Conservation (phyloP, 2,888 invertebrate species). For the Halocaridina rubra region DNA sequence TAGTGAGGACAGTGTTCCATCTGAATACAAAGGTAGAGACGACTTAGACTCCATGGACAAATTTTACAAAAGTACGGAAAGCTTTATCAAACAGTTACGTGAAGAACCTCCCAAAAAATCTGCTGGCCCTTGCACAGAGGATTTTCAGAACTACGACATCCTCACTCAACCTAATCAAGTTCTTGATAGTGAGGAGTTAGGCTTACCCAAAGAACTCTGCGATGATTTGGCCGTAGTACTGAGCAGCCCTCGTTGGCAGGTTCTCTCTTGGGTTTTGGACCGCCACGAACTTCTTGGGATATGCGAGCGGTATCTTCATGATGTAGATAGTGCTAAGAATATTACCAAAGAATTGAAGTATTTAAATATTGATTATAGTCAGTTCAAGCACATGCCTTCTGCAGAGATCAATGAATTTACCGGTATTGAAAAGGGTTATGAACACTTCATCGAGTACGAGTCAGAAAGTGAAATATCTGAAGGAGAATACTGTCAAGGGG, state of each 20-base stretch:
- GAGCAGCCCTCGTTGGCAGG: constrained; percentile 78
- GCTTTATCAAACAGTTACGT: constrained; percentile 72
- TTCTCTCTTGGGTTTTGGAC: constrained; percentile 78
- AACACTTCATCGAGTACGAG: constrained; percentile 69
- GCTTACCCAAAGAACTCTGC: constrained; percentile 63
- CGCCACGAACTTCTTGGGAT: constrained; percentile 73
- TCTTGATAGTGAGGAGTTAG: constrained; percentile 74
- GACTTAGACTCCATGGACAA: constrained; percentile 60
- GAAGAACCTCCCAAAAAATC: constrained; percentile 66
- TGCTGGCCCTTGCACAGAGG: not conserved
- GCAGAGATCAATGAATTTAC: constrained; percentile 73
- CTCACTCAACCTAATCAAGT: constrained; percentile 70
- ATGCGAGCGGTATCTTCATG: constrained; percentile 72
- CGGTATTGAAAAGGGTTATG: constrained; percentile 74
- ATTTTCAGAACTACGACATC: constrained; percentile 65
- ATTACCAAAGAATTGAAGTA: constrained; percentile 80
- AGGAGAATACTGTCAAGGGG: constrained; percentile 11
- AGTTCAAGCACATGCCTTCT: constrained; percentile 76
- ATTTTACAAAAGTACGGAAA: constrained; percentile 58
- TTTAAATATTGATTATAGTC: constrained; percentile 77
- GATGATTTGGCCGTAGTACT: constrained; percentile 80
- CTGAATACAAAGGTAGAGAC: constrained; percentile 41
- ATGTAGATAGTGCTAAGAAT: constrained; percentile 70
- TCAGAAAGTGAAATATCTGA: constrained; percentile 41
- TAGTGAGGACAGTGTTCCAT: constrained; percentile 15